A percentile compares a stretch with the other conserved stretches of the same genome.
Conservation (phyloP, 2,113 vertebrate species). For the Cichladusa arquata region DNA sequence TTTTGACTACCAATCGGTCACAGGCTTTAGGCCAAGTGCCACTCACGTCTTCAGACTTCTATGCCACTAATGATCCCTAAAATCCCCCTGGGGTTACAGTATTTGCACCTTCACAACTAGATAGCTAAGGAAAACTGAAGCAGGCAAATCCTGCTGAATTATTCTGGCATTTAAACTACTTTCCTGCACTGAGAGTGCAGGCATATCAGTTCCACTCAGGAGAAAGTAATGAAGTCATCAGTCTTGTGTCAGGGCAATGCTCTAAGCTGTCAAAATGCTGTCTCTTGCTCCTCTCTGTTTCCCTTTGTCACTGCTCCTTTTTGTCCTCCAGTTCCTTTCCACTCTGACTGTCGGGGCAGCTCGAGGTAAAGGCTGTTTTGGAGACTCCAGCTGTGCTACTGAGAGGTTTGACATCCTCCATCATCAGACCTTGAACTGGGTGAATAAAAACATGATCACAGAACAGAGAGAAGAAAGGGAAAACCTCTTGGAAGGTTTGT, state of each 20-base stretch:
- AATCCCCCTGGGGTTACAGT: not conserved
- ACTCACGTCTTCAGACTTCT: not conserved
- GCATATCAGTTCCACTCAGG: not conserved
- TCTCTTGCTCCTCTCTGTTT: not conserved
- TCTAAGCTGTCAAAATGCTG: not conserved
- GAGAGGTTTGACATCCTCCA: not conserved
- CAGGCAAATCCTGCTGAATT: not conserved
- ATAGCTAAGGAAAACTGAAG: slow-evolving; percentile 6
- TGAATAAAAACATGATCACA: not conserved
- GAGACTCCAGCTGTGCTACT: not conserved
- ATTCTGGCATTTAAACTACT: not conserved
- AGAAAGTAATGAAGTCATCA: not conserved
- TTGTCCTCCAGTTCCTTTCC: not conserved
- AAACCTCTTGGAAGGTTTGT: not conserved
- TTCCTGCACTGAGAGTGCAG: not conserved
- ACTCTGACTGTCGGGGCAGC: not conserved
- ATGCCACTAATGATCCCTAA: not conserved
- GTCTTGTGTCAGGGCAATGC: not conserved
- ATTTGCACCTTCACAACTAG: not conserved
- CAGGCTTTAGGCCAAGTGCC: slow-evolving; percentile 29
- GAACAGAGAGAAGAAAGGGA: not conserved
- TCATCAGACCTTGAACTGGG: not conserved
- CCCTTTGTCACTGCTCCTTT: not conserved
- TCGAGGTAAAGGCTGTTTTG: not conserved
- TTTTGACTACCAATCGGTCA: slow-evolving; percentile 34